Evolutionary conservation across 2,888 invertebrate species (phyloP).

Genomic region (Thecocarcelia acutangulata): DNA sequence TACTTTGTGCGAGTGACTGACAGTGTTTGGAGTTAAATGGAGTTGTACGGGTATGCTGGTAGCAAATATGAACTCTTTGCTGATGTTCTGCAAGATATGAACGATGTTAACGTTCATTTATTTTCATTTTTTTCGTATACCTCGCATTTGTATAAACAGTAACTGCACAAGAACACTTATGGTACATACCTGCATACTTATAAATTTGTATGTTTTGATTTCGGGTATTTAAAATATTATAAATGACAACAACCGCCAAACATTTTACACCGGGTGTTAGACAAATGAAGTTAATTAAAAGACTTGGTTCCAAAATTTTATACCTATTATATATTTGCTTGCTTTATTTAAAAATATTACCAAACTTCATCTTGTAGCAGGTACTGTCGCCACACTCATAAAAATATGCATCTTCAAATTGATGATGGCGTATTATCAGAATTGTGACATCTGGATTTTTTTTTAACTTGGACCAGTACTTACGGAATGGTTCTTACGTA

Average conservation of each 20-base stretch:
- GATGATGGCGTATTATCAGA: too few relatives aligned
- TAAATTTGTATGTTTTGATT: neutral
- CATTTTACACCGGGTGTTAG: constrained; percentile 38
- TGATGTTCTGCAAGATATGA: constrained; percentile 38
- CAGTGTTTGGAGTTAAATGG: neutral
- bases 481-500: too few relatives aligned
- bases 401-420: too few relatives aligned
- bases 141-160: too few relatives aligned
- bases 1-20: constrained; percentile 44
- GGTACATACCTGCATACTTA: neutral
- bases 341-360: neutral
- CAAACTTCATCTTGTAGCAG: too few relatives aligned
- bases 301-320: constrained; percentile 19
- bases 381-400: too few relatives aligned
- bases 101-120: constrained; percentile 1
- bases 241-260: constrained; percentile 56
- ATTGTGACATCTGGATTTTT: too few relatives aligned
- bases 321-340: neutral
- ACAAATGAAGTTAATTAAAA: constrained; percentile 22
- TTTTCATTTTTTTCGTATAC: neutral
- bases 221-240: constrained; percentile 43
- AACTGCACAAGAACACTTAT: too few relatives aligned
- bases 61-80: constrained; percentile 36
- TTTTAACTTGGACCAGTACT: too few relatives aligned
- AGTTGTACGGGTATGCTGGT: constrained; percentile 30